Percentiles rank a stretch among this genome's conserved stretches.
Conservation (phyloP, 2,113 vertebrate genomes). For the Chrysochloris asiatica region DNA sequence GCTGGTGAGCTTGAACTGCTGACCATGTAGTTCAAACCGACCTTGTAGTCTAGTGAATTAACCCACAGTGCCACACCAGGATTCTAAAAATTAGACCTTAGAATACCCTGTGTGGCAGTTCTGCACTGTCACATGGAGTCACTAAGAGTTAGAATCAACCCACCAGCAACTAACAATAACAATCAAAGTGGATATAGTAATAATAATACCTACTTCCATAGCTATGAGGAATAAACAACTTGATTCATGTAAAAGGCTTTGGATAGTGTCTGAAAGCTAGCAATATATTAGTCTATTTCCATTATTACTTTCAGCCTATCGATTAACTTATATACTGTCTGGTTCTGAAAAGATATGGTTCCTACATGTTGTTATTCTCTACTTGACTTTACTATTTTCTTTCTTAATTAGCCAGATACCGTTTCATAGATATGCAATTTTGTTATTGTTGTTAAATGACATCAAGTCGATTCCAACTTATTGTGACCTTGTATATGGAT, state of each 20-base stretch:
- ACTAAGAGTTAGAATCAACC: neutral
- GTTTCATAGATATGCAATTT: neutral
- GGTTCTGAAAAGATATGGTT: neutral
- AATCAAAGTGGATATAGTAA: neutral
- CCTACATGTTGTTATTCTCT: neutral
- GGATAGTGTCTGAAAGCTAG: neutral
- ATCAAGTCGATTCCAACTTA: too few relatives aligned
- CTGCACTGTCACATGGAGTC: neutral
- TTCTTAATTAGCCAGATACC: neutral
- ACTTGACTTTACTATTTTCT: neutral
- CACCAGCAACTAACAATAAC: neutral
- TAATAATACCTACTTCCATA: neutral
- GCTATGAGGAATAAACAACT: neutral
- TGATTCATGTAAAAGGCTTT: neutral
- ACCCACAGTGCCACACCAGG: too few relatives aligned
- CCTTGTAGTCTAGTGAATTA: too few relatives aligned
- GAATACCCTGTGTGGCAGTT: neutral
- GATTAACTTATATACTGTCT: neutral
- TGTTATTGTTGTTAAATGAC: too few relatives aligned
- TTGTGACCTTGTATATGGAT: too few relatives aligned
- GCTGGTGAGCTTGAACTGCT: too few relatives aligned
- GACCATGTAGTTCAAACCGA: too few relatives aligned
- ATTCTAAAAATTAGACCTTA: neutral
- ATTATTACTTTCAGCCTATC: neutral
- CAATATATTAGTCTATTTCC: neutral